Evolutionary conservation across 2,888 invertebrate species (phyloP), one percentile per base, ranked within the genome.

Genomic region (Acrobasis consociella): DNA sequence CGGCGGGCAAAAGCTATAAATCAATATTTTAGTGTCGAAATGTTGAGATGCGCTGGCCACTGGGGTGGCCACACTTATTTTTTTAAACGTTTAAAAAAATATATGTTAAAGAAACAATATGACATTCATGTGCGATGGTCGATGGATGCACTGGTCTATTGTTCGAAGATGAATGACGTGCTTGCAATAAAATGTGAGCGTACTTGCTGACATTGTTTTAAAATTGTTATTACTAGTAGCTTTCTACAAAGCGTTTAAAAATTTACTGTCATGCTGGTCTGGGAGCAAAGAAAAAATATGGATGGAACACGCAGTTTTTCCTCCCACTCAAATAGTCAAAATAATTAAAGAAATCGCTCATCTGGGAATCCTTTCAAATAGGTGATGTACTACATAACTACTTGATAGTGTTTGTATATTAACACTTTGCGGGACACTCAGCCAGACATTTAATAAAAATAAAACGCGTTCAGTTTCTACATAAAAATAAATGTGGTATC

Each of bases 11-110:
- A 82, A 83, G 90, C 80, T 85, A 87, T 92, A 92, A 91, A 91
- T 92, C 91, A 92, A 89, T 86, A 89, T 91, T 92, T 92, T 92
- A 91, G 89, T 91, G 89, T 87, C 88, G 87, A 91, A 91, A 90
- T 91, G 89, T 91, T 90, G 87, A 86, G 91, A 91, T 89, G 90
- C 86, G 85, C 83, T 79, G 85, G 89, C 90, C 90, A 89, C 90
- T 89, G 89, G 91, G 90, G 91, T 91, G 91, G 91, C 88, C 91
- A 75, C 69, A 70, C 74, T 81, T 81, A 80, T 83, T 83, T 86
- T 85, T 85, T 77, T 72, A 76, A 22, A 77, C 72, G 73, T 76
- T 72, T 79, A 74, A 76, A 82, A 83, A 85, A 77, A 82, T 78
- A 80, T 74, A 76, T 83, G 72, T 76, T 76, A 77, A 81, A 82